Percentiles rank a stretch among this genome's conserved stretches.
Evolutionary conservation across 2,797 vertebrate species (phyloP).

Genomic region (Poeciliopsis presidionis): DNA sequence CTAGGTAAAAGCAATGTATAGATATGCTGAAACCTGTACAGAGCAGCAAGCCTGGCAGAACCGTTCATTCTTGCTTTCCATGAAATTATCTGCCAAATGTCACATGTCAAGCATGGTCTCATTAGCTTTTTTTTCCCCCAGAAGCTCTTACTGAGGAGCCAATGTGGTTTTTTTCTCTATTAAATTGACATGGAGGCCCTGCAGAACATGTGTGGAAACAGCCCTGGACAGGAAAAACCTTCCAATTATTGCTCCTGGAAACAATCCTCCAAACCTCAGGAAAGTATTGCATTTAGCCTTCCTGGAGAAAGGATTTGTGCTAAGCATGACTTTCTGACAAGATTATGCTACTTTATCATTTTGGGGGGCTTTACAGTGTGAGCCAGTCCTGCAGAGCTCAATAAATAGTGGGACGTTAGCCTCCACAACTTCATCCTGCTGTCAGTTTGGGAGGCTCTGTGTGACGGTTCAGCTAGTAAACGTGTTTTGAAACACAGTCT

Average conservation of each 20-base stretch:
- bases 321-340: slow-evolving; percentile 2
- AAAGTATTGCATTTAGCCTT: not conserved
- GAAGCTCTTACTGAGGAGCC: not conserved
- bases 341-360: not conserved
- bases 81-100: not conserved
- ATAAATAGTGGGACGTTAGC: not conserved
- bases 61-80: not conserved
- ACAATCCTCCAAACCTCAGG: not conserved
- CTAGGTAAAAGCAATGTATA: not conserved
- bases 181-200: not conserved
- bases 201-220: not conserved
- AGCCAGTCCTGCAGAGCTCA: not conserved
- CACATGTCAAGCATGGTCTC: not conserved
- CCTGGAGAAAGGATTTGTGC: not conserved
- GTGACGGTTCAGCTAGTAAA: not conserved
- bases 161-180: not conserved
- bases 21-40: not conserved
- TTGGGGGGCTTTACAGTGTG: slow-evolving; percentile 3
- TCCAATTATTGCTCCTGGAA: not conserved
- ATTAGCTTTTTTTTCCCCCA: not conserved
- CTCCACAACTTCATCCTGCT: not conserved
- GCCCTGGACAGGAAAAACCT: not conserved
- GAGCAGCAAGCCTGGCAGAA: not conserved
- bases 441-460: not conserved
- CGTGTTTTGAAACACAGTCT: slow-evolving; percentile 7